Evolutionary conservation across 2,113 vertebrate species (phyloP), one percentile per base, ranked within the genome.

Genomic region (Hemicordylus capensis): DNA sequence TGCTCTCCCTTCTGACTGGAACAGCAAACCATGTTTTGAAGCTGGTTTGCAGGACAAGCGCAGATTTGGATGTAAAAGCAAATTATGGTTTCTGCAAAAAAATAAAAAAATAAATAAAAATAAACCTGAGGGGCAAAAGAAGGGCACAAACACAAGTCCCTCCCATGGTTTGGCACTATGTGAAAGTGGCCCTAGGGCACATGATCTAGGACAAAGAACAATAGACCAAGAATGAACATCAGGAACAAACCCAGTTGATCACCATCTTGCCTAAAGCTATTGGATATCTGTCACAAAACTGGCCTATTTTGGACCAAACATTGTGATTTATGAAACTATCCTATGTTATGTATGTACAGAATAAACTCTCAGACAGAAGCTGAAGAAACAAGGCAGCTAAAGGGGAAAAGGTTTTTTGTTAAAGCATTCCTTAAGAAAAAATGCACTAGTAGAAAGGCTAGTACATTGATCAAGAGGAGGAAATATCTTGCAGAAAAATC

Each of bases 341-440:
- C 20, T 61, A 42, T 51, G 70, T 46, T 34, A 70, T 70, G 59
- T 22, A 58, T 69, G 28, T 56, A 42, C 9, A 54, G 37, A 66
- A 42, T 37, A 1, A 69, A 37, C n/a, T 76, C 34, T 37, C 46
- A 48, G 31, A 64, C 17, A 48, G 26, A 61, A 78, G 15, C 5
- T 79, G 42, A 22, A 76, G 0, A 48, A 83, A 79, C 31, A 58
- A 78, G 76, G 56, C 64, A 51, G n/a, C 9, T 39, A 4, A 39
- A 39, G 37, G 37, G 70, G 7, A 73, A 46, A 73, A 48, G 63
- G 3, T 1, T 6, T 59, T 67, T 4, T 88, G 54, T 42, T 63
- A 87, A 74, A 90, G 22, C 17, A 73, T 24, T 4, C 64, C 51
- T 31, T 72, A 85, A 1, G 73, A 72, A 63, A 73, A 51, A 88